Percentiles rank a stretch among this genome's conserved stretches.
Conservation (phyloP, 2,113 vertebrate genomes). For the Tautogolabrus adspersus region DNA sequence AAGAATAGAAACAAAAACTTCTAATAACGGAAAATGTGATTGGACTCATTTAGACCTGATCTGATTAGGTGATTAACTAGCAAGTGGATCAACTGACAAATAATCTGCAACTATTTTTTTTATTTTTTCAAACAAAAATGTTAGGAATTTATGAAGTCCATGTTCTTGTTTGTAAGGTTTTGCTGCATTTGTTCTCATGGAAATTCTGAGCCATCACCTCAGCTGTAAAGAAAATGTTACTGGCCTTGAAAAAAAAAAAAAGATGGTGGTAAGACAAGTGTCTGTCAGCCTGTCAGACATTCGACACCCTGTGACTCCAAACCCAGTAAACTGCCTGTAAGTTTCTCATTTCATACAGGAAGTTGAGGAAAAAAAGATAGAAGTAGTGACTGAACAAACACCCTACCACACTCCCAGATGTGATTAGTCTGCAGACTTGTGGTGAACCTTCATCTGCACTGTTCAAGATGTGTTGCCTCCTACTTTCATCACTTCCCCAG, state of each 20-base stretch:
- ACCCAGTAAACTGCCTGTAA: constrained; percentile 22
- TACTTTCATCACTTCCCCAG: not conserved
- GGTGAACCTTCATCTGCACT: not conserved
- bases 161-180: not conserved
- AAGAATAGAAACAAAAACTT: not conserved
- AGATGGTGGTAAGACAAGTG: constrained; percentile 23
- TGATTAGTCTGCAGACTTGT: constrained; percentile 44
- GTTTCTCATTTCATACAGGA: constrained; percentile 22
- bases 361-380: constrained; percentile 44
- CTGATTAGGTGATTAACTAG: not conserved
- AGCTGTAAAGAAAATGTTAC: not conserved
- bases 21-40: not conserved
- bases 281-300: constrained; percentile 14
- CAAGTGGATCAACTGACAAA: not conserved
- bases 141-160: not conserved
- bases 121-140: not conserved
- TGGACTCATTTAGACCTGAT: not conserved
- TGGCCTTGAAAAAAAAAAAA: too few species aligned
- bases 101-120: not conserved
- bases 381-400: constrained; percentile 28
- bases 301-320: not conserved
- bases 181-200: not conserved
- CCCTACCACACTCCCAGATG: not conserved
- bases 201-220: not conserved
- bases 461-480: not conserved